Evolutionary conservation across 2,797 vertebrate species (phyloP).

Genomic region (Anguilla marmorata): DNA sequence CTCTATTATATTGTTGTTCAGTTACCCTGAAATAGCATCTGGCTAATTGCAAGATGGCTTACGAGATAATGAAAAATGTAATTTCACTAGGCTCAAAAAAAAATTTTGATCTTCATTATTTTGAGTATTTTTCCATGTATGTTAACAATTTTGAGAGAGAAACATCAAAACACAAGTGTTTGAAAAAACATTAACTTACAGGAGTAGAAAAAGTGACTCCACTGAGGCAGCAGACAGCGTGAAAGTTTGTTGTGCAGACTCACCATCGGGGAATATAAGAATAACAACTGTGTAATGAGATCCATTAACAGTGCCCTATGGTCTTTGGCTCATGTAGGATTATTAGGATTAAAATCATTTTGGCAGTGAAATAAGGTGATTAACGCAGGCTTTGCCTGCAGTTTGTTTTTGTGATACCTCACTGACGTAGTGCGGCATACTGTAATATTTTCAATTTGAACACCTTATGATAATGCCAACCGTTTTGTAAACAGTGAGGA

Average conservation of each 20-base stretch:
- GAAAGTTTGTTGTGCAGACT: not conserved
- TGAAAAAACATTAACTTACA: not conserved
- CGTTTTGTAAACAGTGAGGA: not conserved
- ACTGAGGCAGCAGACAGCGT: conserved; percentile 2
- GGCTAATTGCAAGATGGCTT: conserved; percentile 1
- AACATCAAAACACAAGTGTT: not conserved
- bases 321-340: conserved; percentile 28
- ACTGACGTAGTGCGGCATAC: not conserved
- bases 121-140: not conserved
- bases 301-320: conserved; percentile 6
- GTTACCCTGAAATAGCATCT: not conserved
- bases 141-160: not conserved
- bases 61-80: conserved; percentile 17
- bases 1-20: not conserved
- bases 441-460: not conserved
- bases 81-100: conserved; percentile 7
- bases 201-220: not conserved
- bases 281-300: conserved; percentile 6
- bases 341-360: not conserved
- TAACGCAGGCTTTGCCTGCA: not conserved
- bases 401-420: not conserved
- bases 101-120: conserved; percentile 1
- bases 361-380: conserved; percentile 4
- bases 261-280: not conserved
- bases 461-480: not conserved